Percentiles rank a stretch among this genome's conserved stretches.
phyloP scores from a whole-genome alignment of 2,888 invertebrate species.

The Podotricha telesiphe region DNA sequence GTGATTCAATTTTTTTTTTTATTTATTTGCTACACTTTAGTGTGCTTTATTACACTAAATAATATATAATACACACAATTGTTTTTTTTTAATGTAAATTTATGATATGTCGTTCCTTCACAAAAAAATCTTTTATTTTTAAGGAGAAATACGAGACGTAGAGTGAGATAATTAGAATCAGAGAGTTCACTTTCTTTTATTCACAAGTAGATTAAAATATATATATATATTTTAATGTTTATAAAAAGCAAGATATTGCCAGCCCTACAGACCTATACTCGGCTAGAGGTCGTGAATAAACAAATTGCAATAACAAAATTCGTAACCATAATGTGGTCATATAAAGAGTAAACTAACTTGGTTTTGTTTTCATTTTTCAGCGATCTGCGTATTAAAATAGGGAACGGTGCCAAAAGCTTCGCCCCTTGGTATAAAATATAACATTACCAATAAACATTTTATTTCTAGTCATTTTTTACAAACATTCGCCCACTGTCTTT shows the following conservation, averaged over 20 bases:
- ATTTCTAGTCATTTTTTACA: slow-evolving; percentile 39
- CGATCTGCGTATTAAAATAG: slow-evolving; percentile 47
- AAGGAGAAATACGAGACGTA: neutral
- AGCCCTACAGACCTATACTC: slow-evolving; percentile 16
- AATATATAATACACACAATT: neutral
- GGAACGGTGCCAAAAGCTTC: slow-evolving; percentile 51
- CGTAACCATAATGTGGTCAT: slow-evolving; percentile 29
- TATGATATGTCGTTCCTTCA: neutral
- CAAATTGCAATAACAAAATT: slow-evolving; percentile 32
- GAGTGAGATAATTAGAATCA: neutral
- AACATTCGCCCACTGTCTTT: slow-evolving; percentile 21
- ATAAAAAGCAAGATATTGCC: slow-evolving; percentile 2
- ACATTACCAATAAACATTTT: slow-evolving; percentile 45
- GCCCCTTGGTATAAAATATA: slow-evolving; percentile 47
- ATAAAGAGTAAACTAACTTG: slow-evolving; percentile 39
- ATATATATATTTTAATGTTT: too few relatives aligned
- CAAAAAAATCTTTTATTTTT: too few relatives aligned
- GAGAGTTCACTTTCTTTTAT: too few relatives aligned
- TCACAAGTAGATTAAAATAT: neutral
- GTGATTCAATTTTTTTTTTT: neutral
- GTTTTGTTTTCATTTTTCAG: slow-evolving; percentile 47
- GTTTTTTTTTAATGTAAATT: neutral
- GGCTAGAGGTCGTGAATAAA: slow-evolving; percentile 31
- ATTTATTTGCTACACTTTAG: neutral
- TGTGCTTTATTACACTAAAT: neutral